These are phyloP conservation scores for Coryphaenoides rupestris DNA, from an alignment of 2,113 vertebrate genomes.

Conservation along the genomic window DNA sequence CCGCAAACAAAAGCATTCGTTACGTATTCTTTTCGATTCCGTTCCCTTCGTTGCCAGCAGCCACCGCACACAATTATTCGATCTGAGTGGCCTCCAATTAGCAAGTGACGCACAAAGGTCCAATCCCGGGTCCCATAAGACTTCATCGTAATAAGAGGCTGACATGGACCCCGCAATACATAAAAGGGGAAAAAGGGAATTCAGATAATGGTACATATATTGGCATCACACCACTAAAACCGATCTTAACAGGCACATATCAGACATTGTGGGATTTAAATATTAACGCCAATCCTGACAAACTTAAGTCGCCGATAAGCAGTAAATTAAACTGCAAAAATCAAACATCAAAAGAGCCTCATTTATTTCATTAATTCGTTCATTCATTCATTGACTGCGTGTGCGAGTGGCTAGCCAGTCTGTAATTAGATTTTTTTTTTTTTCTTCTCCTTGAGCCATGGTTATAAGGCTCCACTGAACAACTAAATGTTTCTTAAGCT, in stretches of 20 bases:
- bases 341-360: neutral
- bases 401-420: too few relatives aligned
- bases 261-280: neutral
- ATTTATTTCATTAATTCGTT: too few relatives aligned
- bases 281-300: neutral
- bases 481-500: neutral
- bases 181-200: conserved; percentile 3
- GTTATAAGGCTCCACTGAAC: too few relatives aligned
- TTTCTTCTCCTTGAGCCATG: too few relatives aligned
- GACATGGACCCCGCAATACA: conserved; percentile 10
- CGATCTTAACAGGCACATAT: conserved; percentile 7
- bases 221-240: conserved; percentile 2
- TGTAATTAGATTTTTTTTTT: too few relatives aligned
- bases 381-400: too few relatives aligned
- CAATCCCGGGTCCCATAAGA: conserved; percentile 25
- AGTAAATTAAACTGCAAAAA: neutral
- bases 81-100: conserved; percentile 43
- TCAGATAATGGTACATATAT: conserved; percentile 8
- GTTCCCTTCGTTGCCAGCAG: conserved; percentile 39
- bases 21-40: neutral
- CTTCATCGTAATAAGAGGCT: conserved; percentile 30
- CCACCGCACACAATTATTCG: conserved; percentile 39
- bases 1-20: conserved; percentile 34
- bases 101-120: conserved; percentile 26
- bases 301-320: neutral